Conservation (phyloP, 2,797 vertebrate species). For the Rhinophrynus dorsalis region DNA sequence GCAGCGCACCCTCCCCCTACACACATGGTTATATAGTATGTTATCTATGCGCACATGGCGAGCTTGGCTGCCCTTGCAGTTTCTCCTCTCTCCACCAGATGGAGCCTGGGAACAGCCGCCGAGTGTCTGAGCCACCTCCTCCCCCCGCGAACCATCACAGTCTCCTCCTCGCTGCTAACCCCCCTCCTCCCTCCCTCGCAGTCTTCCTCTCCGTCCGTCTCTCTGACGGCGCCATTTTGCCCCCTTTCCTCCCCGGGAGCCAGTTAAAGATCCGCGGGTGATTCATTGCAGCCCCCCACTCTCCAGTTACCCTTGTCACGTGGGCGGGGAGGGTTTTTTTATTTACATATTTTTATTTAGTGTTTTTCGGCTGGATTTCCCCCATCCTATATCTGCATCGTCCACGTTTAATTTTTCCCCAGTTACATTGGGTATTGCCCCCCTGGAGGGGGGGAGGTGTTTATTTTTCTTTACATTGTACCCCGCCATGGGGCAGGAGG, state of each 20-base stretch:
- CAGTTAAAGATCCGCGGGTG: constrained; percentile 16
- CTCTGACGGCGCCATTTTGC: constrained; percentile 47
- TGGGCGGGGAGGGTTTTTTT: background rate
- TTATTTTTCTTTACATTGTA: background rate
- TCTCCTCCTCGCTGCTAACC: too few species aligned
- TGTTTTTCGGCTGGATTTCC: background rate
- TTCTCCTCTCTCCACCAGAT: background rate
- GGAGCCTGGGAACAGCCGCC: constrained; percentile 42
- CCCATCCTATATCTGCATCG: background rate
- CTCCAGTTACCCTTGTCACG: background rate
- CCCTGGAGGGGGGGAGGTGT: constrained; percentile 5
- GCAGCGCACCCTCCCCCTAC: too few species aligned
- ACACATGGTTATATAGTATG: too few species aligned
- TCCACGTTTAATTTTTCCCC: background rate
- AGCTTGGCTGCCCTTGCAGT: background rate
- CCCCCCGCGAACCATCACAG: background rate
- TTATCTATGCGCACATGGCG: too few species aligned
- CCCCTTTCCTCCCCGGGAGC: constrained; percentile 34
- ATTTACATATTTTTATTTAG: background rate
- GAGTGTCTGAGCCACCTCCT: background rate
- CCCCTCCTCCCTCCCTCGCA: constrained; percentile 37
- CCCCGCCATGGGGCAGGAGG: background rate
- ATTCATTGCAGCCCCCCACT: background rate
- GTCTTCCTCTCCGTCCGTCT: constrained; percentile 47
- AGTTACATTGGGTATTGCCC: constrained; percentile 9